phyloP scores from a whole-genome alignment of 2,797 vertebrate genomes.

The Sternotherus odoratus region DNA sequence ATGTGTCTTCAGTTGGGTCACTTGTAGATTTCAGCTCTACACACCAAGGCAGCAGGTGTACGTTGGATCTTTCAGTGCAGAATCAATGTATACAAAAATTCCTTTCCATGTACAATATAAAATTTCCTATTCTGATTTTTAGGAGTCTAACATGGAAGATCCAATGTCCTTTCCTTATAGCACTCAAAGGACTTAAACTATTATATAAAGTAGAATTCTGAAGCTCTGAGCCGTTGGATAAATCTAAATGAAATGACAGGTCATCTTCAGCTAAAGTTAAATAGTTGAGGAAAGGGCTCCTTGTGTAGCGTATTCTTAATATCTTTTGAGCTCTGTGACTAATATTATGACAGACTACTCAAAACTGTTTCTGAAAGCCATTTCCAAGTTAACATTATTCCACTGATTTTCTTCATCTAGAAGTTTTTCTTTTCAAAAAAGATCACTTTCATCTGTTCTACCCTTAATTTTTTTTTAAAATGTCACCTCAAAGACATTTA shows the following conservation, averaged over 20 bases:
- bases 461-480: too few species aligned
- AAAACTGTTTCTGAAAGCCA: conserved; percentile 37
- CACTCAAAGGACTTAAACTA: not conserved
- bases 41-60: not conserved
- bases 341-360: conserved; percentile 32
- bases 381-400: conserved; percentile 50
- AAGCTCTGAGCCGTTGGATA: not conserved
- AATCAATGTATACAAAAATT: not conserved
- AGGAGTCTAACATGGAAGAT: not conserved
- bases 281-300: not conserved
- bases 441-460: not conserved
- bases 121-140: not conserved
- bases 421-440: not conserved
- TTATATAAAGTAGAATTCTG: not conserved
- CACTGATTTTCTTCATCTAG: conserved; percentile 51
- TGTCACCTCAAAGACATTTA: conserved; percentile 35
- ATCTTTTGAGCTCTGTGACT: conserved; percentile 24
- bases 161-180: not conserved
- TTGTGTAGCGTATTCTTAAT: conserved; percentile 39
- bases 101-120: not conserved
- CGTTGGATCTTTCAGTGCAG: not conserved
- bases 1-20: not conserved
- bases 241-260: conserved; percentile 13
- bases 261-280: not conserved
- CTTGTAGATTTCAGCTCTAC: not conserved